phyloP scores from a whole-genome alignment of 2,113 vertebrate genomes.

The Ardeotis arabs region DNA sequence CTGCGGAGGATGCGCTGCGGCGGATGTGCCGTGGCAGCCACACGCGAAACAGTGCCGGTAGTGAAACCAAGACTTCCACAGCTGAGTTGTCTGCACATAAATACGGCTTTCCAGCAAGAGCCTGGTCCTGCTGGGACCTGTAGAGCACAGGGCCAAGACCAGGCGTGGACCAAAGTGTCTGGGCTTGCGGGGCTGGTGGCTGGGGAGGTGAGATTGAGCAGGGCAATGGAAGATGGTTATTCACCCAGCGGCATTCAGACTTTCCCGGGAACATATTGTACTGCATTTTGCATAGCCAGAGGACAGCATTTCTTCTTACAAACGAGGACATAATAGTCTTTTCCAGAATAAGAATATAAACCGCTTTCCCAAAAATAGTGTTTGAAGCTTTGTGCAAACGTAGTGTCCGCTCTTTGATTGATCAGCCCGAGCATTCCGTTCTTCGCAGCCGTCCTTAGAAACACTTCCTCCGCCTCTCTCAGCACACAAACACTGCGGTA shows the following conservation, averaged over 20 bases:
- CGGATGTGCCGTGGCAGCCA: fast-evolving
- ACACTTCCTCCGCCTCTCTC: neutral
- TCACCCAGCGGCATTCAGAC: neutral
- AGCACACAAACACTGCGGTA: neutral
- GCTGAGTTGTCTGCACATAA: neutral
- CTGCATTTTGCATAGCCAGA: neutral
- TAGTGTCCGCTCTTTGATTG: neutral
- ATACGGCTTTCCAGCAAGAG: neutral
- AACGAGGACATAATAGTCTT: neutral
- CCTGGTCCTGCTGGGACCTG: neutral
- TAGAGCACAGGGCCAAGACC: neutral
- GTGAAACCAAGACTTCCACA: neutral
- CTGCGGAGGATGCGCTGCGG: fast-evolving
- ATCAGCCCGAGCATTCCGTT: neutral
- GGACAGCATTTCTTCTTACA: neutral
- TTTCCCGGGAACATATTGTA: neutral
- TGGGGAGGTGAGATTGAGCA: neutral
- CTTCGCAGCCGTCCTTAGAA: neutral
- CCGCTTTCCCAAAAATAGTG: neutral
- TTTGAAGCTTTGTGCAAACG: neutral
- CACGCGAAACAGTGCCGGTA: fast-evolving
- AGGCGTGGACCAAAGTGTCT: neutral
- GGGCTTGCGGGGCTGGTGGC: neutral
- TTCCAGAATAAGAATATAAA: neutral
- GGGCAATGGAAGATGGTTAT: neutral